These are phyloP conservation scores for Sialis fuliginosa DNA, from an alignment of 2,888 invertebrate species.

Conservation along the genomic window DNA sequence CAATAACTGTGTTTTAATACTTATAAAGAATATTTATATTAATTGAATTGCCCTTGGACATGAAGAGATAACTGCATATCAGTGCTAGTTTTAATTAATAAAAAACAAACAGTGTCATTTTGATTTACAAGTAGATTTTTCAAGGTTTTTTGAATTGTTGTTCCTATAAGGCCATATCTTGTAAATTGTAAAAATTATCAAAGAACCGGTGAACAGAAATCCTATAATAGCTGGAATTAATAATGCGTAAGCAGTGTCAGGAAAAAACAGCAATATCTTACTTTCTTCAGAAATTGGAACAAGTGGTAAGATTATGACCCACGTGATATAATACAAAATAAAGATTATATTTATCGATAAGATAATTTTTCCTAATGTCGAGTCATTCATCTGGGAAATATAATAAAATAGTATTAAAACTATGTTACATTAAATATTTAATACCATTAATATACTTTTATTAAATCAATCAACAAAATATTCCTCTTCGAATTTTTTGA, in stretches of 20 bases:
- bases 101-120: neutral
- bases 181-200: slow-evolving; percentile 42
- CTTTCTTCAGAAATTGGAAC: slow-evolving; percentile 39
- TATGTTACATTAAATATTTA: neutral
- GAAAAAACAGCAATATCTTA: slow-evolving; percentile 25
- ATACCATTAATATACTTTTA: neutral
- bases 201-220: slow-evolving; percentile 43
- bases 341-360: slow-evolving; percentile 31
- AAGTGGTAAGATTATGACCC: slow-evolving; percentile 52
- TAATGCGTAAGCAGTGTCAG: slow-evolving; percentile 37
- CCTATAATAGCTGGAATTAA: slow-evolving; percentile 40
- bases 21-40: no score
- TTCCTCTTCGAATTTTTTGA: slow-evolving; percentile 45
- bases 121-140: slow-evolving; percentile 1
- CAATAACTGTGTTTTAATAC: no score
- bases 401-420: neutral
- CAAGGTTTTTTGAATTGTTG: neutral
- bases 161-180: slow-evolving; percentile 22
- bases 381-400: slow-evolving; percentile 21
- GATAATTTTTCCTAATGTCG: slow-evolving; percentile 36
- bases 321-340: slow-evolving; percentile 40
- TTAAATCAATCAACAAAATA: slow-evolving; percentile 31
- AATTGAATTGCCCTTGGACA: no score
- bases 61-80: no score
- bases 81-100: no score